Base-by-base conservation (phyloP, 2,113 vertebrate genomes). In the Labrus mixtus region DNA sequence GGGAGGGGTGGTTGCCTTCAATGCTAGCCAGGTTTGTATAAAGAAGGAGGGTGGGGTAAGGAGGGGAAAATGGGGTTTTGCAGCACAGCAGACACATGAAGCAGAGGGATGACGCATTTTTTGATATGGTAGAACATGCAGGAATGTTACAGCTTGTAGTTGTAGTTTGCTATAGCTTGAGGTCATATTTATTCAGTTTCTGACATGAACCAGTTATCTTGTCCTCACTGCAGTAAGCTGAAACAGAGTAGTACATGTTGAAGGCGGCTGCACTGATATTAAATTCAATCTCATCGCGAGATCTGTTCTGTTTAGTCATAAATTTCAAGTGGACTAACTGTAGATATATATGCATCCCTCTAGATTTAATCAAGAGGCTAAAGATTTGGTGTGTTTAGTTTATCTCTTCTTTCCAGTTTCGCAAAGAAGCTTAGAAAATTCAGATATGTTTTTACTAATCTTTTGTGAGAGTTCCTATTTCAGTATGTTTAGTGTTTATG, bases 11-110 rank as follows among this genome's bases (percentile, higher is more conserved):
- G 68, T 64, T 83, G 80, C 76, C 77, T 64, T 61, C 70, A 68
- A 36, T 83, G 73, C 67, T 85, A 53, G 70, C 56, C 56, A 76
- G 76, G 57, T 78, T 72, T 68, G 45, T 76, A 51, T 59, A 66
- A 67, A 62, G 61, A 60, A 20, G n/a, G 61, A 61, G 78, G 73
- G 67, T 63, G 62, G 82, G 75, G 64, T 50, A 58, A 74, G 50
- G 58, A 68, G 60, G 51, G 61, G 37, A 57, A 65, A 53, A 48
- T 81, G 54, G 56, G 43, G 25, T 70, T 66, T 74, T 72, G 63
- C 43, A 79, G 71, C 61, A 68, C 36, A 83, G 50, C 54, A 43
- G 39, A 41, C 56, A 76, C 74, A 50, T 84, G 73, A 64, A 75
- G 48, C 77, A 70, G 36, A 50, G n/a, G 25, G 45, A 25, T 72